phyloP scores from a whole-genome alignment of 2,888 invertebrate genomes.

The Phaedon cochleariae region DNA sequence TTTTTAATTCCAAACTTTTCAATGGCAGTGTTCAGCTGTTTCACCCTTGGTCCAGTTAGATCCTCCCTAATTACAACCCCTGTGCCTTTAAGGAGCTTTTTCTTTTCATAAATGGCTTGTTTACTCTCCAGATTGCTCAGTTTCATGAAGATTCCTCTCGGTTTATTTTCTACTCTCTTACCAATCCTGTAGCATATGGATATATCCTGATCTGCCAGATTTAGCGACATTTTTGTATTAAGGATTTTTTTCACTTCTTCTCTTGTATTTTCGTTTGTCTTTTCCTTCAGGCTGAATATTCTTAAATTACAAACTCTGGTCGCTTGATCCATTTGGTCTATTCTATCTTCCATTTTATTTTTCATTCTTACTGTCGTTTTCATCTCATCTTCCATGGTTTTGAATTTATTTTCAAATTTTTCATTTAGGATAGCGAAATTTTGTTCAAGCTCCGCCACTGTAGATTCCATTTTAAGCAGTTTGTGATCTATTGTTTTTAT shows the following conservation, averaged over 20 bases:
- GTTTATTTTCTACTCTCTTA: conserved; percentile 5
- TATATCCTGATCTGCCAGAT: conserved; percentile 9
- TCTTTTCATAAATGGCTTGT: too few relatives aligned
- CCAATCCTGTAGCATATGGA: conserved; percentile 14
- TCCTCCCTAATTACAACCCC: conserved; percentile 1
- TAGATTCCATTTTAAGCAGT: background rate
- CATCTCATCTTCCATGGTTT: background rate
- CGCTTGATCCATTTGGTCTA: conserved; percentile 15
- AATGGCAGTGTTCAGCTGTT: background rate
- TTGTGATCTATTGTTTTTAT: conserved; percentile 2
- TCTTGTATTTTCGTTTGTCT: conserved; percentile 11
- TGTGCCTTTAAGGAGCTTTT: conserved; percentile 11
- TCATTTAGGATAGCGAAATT: background rate
- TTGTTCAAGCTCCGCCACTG: conserved; percentile 1
- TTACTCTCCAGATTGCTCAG: too few relatives aligned
- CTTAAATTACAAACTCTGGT: conserved; percentile 1
- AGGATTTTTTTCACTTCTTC: conserved; percentile 8
- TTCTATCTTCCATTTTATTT: background rate
- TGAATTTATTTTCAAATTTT: background rate
- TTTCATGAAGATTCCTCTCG: conserved; percentile 5
- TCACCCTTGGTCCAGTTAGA: background rate
- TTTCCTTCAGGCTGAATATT: conserved; percentile 18
- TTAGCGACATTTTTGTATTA: conserved; percentile 6
- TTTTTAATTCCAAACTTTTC: conserved; percentile 10
- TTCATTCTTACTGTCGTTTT: background rate